A percentile compares a stretch with the other conserved stretches of the same genome.
Evolutionary conservation across 2,113 vertebrate species (phyloP).

Genomic region (Dinomys branickii): DNA sequence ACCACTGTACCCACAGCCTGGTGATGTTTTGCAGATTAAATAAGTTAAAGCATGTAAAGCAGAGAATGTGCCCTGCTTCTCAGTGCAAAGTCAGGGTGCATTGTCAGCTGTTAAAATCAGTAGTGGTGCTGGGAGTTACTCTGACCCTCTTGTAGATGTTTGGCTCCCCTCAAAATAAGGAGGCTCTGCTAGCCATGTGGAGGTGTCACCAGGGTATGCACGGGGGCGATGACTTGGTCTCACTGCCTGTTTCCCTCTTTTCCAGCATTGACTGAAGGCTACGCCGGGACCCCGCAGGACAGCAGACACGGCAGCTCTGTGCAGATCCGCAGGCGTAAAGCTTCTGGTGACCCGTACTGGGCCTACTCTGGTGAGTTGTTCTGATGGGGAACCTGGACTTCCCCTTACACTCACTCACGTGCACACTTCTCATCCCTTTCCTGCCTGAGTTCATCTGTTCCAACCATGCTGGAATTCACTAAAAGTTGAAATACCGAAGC

Average conservation of each 20-base stretch:
- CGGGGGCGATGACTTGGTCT: neutral
- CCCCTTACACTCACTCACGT: neutral
- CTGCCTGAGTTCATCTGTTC: neutral
- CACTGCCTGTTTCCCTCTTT: conserved; percentile 59
- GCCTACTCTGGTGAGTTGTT: conserved; percentile 93
- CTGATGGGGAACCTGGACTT: neutral
- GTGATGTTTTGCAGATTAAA: neutral
- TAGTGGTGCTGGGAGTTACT: neutral
- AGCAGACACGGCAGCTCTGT: conserved; percentile 87
- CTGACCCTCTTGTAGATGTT: neutral
- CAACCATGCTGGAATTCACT: neutral
- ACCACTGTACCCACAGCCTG: neutral
- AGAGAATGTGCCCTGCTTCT: neutral
- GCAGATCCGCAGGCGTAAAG: conserved; percentile 90
- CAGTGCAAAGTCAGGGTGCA: neutral
- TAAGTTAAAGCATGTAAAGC: neutral
- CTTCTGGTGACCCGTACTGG: conserved; percentile 94
- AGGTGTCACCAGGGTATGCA: fast-evolving
- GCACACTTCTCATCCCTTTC: neutral
- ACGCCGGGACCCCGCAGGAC: conserved; percentile 87
- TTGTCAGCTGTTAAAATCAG: neutral
- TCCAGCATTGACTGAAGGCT: conserved; percentile 92
- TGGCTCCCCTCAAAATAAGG: neutral
- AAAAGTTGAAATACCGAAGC: neutral
- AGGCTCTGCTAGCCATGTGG: neutral